These are phyloP conservation scores for Drosophila suzukii DNA, from an alignment of 1,140 invertebrate species.

Conservation along the genomic window DNA sequence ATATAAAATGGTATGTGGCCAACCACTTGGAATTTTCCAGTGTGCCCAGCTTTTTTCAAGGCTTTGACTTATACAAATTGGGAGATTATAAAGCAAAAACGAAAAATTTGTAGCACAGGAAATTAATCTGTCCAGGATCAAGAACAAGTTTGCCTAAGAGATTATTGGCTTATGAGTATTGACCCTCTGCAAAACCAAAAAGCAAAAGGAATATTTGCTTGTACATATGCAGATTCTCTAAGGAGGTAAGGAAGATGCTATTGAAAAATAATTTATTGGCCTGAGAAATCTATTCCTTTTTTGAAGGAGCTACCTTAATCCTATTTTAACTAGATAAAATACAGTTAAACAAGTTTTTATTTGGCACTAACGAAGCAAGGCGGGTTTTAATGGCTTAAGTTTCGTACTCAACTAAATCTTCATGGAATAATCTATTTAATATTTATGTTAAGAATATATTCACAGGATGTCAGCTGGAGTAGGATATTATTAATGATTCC, in stretches of 20 bases:
- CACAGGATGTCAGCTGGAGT: conserved; percentile 11
- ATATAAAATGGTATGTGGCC: no score
- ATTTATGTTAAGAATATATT: conserved; percentile 9
- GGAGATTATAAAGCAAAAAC: not conserved
- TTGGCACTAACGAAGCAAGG: not conserved
- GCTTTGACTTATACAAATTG: not conserved
- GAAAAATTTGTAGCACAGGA: not conserved
- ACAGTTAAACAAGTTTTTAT: no score
- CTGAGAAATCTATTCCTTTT: not conserved
- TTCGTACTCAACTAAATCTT: not conserved
- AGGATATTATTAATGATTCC: conserved; percentile 29
- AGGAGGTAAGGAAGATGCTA: not conserved
- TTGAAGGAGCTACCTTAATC: no score
- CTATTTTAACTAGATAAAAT: no score
- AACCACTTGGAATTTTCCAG: not conserved
- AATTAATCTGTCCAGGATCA: not conserved
- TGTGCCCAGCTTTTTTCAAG: not conserved
- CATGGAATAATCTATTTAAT: not conserved
- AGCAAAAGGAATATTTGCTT: not conserved
- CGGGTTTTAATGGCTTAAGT: not conserved
- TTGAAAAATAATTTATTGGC: not conserved
- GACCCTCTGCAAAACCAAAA: not conserved
- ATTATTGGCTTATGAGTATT: conserved; percentile 6
- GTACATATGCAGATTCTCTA: no score
- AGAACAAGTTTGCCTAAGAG: not conserved